Base-by-base conservation (phyloP, 1,140 invertebrate genomes). In the Polyergus mexicanus region DNA sequence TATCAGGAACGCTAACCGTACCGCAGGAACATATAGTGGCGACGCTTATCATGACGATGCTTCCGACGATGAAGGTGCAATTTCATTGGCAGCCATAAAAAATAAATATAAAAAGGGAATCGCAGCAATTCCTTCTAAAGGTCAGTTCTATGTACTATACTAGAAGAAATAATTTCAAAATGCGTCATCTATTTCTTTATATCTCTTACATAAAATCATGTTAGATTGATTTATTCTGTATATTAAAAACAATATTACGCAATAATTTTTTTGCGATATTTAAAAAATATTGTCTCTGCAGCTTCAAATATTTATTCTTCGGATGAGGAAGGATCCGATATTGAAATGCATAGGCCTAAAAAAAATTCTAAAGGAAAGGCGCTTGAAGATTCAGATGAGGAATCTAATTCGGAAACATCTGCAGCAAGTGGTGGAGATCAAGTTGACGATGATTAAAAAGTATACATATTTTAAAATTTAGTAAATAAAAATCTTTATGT, bases 71-170 rank as follows among this genome's bases (percentile, higher is more conserved):
- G 98, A 99, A 91, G 98, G 98, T 85, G 97, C 97, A 16, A 98
- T 99, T 90, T 99, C 98, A 8, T 94, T 99, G 2, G 97, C 98
- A 84, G 98, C 98, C 47, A 99, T 99, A 91, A 99, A 99, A 94
- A 99, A 98, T 94, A 97, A 98, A 93, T 99, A 98, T 94, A 99
- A 99, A 93, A 96, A 96, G 84, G 95, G 96, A 87, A 89, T 89
- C 7, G 90, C 86, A 76, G 76, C 92, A 91, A 76, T 93, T 90
- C 68, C 91, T 88, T 88, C 92, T 83, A 95, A 96, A 96, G 95
- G 96, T 96, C 93, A 94, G 91, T 81, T 76, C 41, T 86, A 71
- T 72, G 65, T 28, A 83, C 22, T 65, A 85, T 28, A 28, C 13
- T 41, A 44, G 16, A 25, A 68, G 19, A 11, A 51, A 51, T 51